Conservation (phyloP, 2,797 vertebrate species). For the Cossypha caffra region DNA sequence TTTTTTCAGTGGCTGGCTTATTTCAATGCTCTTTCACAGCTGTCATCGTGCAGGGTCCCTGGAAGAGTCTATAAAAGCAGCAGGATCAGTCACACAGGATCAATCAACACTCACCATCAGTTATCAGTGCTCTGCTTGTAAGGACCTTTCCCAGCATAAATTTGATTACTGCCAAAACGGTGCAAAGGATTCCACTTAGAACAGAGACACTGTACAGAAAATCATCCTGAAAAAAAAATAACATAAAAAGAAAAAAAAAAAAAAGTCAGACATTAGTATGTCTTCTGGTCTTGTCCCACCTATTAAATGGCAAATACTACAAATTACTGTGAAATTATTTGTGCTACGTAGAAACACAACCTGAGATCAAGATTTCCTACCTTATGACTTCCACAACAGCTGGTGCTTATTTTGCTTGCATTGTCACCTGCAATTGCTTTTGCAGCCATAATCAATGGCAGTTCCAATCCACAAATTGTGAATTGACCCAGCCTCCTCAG, state of each 20-base stretch:
- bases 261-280: not conserved
- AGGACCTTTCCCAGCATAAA: constrained; percentile 95
- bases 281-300: not conserved
- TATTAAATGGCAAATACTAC: not conserved
- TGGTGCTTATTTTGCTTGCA: not conserved
- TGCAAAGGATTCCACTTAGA: constrained; percentile 92
- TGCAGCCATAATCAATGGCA: not conserved
- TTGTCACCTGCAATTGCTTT: not conserved
- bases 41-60: not conserved
- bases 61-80: not conserved
- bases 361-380: not conserved
- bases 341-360: not conserved
- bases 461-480: not conserved
- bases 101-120: constrained; percentile 86
- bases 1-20: not conserved
- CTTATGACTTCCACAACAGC: not conserved
- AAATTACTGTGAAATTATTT: not conserved
- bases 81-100: not conserved
- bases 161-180: constrained; percentile 89
- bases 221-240: constrained; percentile 82
- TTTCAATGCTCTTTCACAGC: not conserved
- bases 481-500: not conserved
- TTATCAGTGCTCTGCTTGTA: constrained; percentile 95
- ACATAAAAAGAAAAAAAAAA: constrained; percentile 19
- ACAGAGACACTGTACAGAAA: constrained; percentile 96